Conservation (phyloP, 2,797 vertebrate genomes). For the Lutjanus campechanus region DNA sequence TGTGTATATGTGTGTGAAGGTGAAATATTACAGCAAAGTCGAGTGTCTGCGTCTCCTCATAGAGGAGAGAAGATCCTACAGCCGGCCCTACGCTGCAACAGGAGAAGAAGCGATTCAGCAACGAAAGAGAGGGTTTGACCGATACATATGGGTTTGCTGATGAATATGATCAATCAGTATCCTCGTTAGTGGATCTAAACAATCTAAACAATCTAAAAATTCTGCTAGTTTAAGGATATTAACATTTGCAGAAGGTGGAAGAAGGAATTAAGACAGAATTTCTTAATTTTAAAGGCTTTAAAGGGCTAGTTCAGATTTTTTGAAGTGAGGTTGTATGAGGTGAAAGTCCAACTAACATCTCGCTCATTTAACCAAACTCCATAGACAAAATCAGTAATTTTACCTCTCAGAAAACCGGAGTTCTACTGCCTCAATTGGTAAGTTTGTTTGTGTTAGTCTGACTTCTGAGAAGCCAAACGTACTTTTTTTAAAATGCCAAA, state of each 20-base stretch:
- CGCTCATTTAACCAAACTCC: too few relatives aligned
- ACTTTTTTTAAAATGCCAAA: too few relatives aligned
- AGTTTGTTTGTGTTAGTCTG: too few relatives aligned
- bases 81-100: conserved; percentile 64
- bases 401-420: too few relatives aligned
- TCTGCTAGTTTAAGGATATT: too few relatives aligned
- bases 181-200: background rate
- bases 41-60: conserved; percentile 84
- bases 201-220: too few relatives aligned
- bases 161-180: background rate
- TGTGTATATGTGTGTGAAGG: conserved; percentile 30
- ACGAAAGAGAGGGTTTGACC: conserved; percentile 8
- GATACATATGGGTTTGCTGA: background rate
- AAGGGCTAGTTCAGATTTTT: too few relatives aligned
- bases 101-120: conserved; percentile 27
- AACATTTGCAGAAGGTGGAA: background rate
- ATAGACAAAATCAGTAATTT: too few relatives aligned
- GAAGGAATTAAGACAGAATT: background rate
- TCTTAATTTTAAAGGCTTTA: background rate
- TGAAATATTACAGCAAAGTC: conserved; percentile 24
- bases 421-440: too few relatives aligned
- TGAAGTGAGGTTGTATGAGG: too few relatives aligned
- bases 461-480: too few relatives aligned
- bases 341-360: too few relatives aligned
- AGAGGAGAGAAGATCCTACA: conserved; percentile 93